Percentiles rank a stretch among this genome's conserved stretches.
These are phyloP conservation scores for Drosophila hydei DNA, from an alignment of 1,140 invertebrate species.

Conservation along the genomic window DNA sequence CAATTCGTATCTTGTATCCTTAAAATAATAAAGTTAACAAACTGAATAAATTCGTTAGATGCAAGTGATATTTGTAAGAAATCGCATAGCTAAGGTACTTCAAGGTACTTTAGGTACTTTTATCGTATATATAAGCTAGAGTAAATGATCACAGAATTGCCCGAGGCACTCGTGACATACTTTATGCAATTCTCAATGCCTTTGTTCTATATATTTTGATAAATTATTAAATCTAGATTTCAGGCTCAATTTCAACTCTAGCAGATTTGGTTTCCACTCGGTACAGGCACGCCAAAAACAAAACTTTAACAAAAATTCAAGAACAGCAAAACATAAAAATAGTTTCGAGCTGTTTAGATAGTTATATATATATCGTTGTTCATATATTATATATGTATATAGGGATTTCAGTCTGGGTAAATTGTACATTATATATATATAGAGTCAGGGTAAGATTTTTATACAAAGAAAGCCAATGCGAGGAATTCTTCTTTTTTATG, in stretches of 20 bases:
- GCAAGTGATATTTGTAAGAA: conserved; percentile 27
- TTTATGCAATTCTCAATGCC: conserved; percentile 63
- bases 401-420: neutral
- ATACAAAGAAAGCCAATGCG: neutral
- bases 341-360: conserved; percentile 18
- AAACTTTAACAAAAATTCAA: conserved; percentile 36
- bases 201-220: conserved; percentile 10
- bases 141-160: conserved; percentile 66
- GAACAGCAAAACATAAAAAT: conserved; percentile 34
- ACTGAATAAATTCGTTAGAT: neutral
- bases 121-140: conserved; percentile 3
- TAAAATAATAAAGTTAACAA: neutral
- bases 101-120: conserved; percentile 40
- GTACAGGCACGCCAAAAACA: conserved; percentile 79
- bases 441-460: neutral
- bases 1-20: conserved; percentile 1
- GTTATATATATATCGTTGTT: neutral
- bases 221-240: conserved; percentile 26
- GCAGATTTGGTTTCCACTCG: conserved; percentile 90
- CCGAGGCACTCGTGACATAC: conserved; percentile 59
- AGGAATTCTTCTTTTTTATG: neutral
- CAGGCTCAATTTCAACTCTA: conserved; percentile 64
- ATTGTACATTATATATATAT: neutral
- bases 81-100: conserved; percentile 42
- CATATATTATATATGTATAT: neutral